Conservation (phyloP, 2,888 invertebrate genomes). For the Plebejus argus region DNA sequence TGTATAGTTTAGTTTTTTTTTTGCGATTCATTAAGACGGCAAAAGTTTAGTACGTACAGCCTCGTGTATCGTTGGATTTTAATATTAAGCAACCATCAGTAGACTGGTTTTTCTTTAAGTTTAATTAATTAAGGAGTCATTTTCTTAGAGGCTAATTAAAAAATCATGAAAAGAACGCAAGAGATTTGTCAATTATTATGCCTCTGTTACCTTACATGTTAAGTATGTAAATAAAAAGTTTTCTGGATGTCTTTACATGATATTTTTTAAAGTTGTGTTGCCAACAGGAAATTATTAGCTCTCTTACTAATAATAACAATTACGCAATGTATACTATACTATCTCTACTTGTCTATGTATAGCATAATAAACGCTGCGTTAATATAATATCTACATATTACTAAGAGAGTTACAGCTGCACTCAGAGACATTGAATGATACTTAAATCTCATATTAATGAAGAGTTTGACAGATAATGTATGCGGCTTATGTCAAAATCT, state of each 20-base stretch:
- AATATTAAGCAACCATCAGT: constrained; percentile 11
- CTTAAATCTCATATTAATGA: too few species aligned
- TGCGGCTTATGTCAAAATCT: too few species aligned
- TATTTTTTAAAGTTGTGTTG: constrained; percentile 25
- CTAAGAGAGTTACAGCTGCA: too few species aligned
- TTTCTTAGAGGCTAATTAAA: constrained; percentile 28
- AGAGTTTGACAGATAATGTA: too few species aligned
- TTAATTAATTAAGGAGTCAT: constrained; percentile 25
- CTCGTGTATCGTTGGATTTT: constrained; percentile 1
- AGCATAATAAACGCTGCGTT: too few species aligned
- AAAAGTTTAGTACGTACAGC: neutral
- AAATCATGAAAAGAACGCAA: constrained; percentile 8
- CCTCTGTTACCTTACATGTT: constrained; percentile 21
- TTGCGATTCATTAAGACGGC: constrained; percentile 15
- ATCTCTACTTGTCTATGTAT: too few species aligned
- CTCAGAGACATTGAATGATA: too few species aligned
- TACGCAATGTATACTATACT: neutral
- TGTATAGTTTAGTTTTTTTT: constrained; percentile 23
- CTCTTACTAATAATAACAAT: neutral
- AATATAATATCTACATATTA: too few species aligned
- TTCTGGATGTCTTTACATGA: constrained; percentile 15
- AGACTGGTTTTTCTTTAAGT: constrained; percentile 31
- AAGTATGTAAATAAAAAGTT: constrained; percentile 26
- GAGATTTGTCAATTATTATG: constrained; percentile 27
- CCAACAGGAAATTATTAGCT: constrained; percentile 11